Evolutionary conservation across 1,140 invertebrate species (phyloP), one percentile per base, ranked within the genome.

Genomic region (Nebria ingens): DNA sequence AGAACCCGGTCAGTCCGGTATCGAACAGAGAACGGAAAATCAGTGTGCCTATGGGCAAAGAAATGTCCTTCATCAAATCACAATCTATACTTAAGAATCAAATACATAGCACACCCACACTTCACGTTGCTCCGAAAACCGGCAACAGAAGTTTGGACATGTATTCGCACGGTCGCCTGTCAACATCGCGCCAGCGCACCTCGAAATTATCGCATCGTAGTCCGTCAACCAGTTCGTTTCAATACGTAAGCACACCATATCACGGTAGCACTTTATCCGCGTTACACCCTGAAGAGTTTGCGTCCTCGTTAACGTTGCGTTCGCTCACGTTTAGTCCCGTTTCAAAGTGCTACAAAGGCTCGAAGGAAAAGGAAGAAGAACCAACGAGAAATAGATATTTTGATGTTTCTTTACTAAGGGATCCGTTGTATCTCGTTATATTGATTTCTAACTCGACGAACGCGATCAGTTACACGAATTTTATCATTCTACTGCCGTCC

Each of bases 391-490:
- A 72, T 21, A 87, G 86, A 66, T 86, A 87, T 59, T 87, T 90
- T 62, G 87, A 90, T 63, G 65, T 85, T 0, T 77, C 81, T n/a
- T 66, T 91, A 0, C 67, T 91, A 0, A 84, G 78, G 67, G 86
- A 91, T 67, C 85, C 86, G 0, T 78, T 89, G 22, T 91, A 89
- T 64, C 73, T 91, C 34, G 81, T 91, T 2, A 88, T 91, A 51
- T 66, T 91, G 15, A 82, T 90, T 58, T 90, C 87, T 0, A 90
- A 89, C 64, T 87, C 83, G 20, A 89, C 87, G 0, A 88, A 86
- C 58, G 89, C 87, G 1, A 86, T 91, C 42, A 88, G 87, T 51
- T 90, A 90, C 62, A 91, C 88, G 0, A 91, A 92, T 66, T 89
- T 91, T 56, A 83, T 89, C 0, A 89, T 91, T 51, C 63, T 91